A percentile compares a stretch with the other conserved stretches of the same genome.
These are phyloP conservation scores for Alloplasta piceator DNA, from an alignment of 2,888 invertebrate genomes.

Conservation along the genomic window DNA sequence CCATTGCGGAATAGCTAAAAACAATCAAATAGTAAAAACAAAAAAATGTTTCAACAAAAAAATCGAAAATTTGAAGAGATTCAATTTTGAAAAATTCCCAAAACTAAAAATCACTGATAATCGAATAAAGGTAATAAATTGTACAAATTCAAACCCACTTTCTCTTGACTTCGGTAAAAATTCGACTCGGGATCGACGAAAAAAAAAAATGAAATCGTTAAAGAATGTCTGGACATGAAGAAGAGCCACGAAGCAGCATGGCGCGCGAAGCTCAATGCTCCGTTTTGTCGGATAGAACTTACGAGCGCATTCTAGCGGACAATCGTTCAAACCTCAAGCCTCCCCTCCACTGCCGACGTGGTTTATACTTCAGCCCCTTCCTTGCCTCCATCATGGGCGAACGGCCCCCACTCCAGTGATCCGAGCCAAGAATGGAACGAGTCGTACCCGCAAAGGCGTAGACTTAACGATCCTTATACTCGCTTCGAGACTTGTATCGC, in stretches of 20 bases:
- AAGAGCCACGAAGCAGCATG: constrained; percentile 50
- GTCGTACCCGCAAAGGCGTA: constrained; percentile 80
- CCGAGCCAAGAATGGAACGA: constrained; percentile 66
- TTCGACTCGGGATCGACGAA: not conserved
- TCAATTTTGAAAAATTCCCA: too few relatives aligned
- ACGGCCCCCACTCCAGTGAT: constrained; percentile 74
- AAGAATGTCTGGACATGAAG: constrained; percentile 15
- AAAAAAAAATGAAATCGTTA: not conserved
- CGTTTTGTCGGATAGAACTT: constrained; percentile 61
- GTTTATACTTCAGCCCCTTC: constrained; percentile 39
- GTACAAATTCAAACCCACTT: not conserved
- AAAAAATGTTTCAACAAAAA: too few relatives aligned
- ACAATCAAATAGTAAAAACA: too few relatives aligned
- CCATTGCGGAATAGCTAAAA: too few relatives aligned
- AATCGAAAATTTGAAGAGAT: too few relatives aligned
- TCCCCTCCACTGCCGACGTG: constrained; percentile 71
- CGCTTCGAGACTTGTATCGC: constrained; percentile 79
- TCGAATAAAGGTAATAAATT: not conserved
- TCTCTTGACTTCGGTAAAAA: not conserved
- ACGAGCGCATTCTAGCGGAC: constrained; percentile 81
- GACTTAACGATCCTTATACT: constrained; percentile 76
- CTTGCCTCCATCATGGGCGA: not conserved
- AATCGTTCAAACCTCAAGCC: constrained; percentile 78
- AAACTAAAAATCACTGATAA: too few relatives aligned
- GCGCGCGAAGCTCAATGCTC: constrained; percentile 20